These are phyloP conservation scores for Ciconia stormi DNA, from an alignment of 2,113 vertebrate genomes.

Conservation along the genomic window DNA sequence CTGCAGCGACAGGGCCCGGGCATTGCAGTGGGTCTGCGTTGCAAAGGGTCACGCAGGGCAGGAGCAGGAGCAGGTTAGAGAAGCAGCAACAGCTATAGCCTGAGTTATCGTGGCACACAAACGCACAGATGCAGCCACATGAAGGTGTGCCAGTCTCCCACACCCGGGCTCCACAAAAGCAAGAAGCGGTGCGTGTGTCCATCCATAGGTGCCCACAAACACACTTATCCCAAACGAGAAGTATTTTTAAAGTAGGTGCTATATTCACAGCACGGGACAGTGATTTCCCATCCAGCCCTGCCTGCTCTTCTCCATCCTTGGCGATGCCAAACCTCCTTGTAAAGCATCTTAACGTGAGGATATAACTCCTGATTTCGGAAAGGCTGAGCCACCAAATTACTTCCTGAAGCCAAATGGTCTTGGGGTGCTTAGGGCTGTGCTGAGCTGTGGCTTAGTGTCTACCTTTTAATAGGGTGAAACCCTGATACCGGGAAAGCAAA, in stretches of 20 bases:
- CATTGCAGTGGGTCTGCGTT: no score
- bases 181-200: accelerated
- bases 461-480: not conserved
- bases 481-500: not conserved
- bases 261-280: not conserved
- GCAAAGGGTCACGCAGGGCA: not conserved
- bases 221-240: not conserved
- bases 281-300: not conserved
- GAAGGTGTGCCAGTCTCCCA: not conserved
- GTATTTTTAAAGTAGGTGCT: not conserved
- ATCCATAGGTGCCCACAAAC: not conserved
- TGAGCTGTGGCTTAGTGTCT: not conserved
- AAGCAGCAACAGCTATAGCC: not conserved
- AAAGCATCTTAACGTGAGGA: not conserved
- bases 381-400: not conserved
- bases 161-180: not conserved
- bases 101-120: not conserved
- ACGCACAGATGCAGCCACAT: no score
- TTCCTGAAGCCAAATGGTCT: not conserved
- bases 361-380: not conserved
- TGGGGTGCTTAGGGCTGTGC: not conserved
- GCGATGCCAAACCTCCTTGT: not conserved
- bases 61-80: not conserved
- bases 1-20: not conserved
- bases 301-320: not conserved